Base-by-base conservation (phyloP, 2,888 invertebrate genomes). In the Heliconius hortense region DNA sequence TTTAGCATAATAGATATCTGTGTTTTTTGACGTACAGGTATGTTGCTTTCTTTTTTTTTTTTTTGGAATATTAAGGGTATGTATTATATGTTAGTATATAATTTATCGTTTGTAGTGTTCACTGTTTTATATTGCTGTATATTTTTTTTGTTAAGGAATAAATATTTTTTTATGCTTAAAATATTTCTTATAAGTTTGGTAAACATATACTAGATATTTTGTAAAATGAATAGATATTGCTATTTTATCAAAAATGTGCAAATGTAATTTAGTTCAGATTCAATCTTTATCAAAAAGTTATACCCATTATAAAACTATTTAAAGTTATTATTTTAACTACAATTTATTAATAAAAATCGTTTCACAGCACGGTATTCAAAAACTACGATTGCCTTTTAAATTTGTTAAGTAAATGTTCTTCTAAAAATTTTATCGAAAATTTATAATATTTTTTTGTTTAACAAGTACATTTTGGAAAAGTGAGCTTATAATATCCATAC, bases 21-120 rank as follows among this genome's bases (percentile, higher is more conserved):
- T 31, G 35, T 39, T 39, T 28, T n/a, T 39, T 28, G 39, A 28
- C 35, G 64, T 63, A 64, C 75, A 80, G 83, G 85, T 83, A 82
- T 78, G 85, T 78, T 82, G 78, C 56, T 56, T 60, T 53, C 8
- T n/a, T 66, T 66, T 76, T 64, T 18, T 66, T 76, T 64, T 18
- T 60, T 66, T 10, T 35, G 8, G 28, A 35, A 35, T 18, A 7
- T 21, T 72, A 0, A 11, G 10, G 2, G 10, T 11, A 26, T 59
- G 13, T 4, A 15, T 26, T 31, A 31, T 63, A 28, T 31, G 1
- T 28, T 7, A 28, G 18, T 62, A 62, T 15, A 62, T 64, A 28
- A 53, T 53, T 21, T 21, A 5, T 43, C 5, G 11, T 64, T n/a
- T 64, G 2, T 35, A 11, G n/a, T 64, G 0, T 64, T 35, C 13